phyloP scores from a whole-genome alignment of 2,888 invertebrate species.

The Scaptomyza reducta region DNA sequence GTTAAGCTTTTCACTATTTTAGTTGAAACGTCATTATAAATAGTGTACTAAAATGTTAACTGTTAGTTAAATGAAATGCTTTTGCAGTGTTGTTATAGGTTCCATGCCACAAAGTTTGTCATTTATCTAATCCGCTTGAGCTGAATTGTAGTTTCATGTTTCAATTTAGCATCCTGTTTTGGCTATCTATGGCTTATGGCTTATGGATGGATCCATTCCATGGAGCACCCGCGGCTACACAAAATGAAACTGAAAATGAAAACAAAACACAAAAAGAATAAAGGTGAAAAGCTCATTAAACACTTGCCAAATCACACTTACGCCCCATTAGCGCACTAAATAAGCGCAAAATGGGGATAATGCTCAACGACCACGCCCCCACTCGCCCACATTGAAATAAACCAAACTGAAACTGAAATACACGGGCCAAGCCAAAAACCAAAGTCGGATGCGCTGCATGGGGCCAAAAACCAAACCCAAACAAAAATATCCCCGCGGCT shows the following conservation, averaged over 20 bases:
- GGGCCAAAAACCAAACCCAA: slow-evolving; percentile 50
- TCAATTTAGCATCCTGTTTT: slow-evolving; percentile 6
- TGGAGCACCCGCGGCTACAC: neutral
- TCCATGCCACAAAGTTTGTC: neutral
- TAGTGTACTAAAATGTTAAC: neutral
- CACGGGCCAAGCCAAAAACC: slow-evolving; percentile 32
- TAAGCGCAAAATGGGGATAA: slow-evolving; percentile 66
- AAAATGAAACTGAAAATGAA: neutral
- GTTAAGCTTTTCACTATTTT: neutral
- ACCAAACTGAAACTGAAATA: slow-evolving; percentile 30
- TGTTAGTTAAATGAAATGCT: neutral
- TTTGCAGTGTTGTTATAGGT: neutral
- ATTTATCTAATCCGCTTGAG: slow-evolving; percentile 1
- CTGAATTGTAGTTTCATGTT: slow-evolving; percentile 7
- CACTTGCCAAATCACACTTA: slow-evolving; percentile 75
- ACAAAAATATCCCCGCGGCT: slow-evolving; percentile 74
- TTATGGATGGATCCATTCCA: slow-evolving; percentile 7
- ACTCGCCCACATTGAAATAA: neutral
- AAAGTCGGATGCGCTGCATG: slow-evolving; percentile 36
- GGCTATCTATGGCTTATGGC: slow-evolving; percentile 12
- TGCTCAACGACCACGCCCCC: slow-evolving; percentile 12
- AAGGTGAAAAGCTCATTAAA: slow-evolving; percentile 74
- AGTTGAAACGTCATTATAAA: neutral
- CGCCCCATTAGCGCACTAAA: slow-evolving; percentile 75
- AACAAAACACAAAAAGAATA: neutral